Percentiles rank a stretch among this genome's conserved stretches.
These are phyloP conservation scores for Bombus sylvicola DNA, from an alignment of 1,140 invertebrate species.

Conservation along the genomic window DNA sequence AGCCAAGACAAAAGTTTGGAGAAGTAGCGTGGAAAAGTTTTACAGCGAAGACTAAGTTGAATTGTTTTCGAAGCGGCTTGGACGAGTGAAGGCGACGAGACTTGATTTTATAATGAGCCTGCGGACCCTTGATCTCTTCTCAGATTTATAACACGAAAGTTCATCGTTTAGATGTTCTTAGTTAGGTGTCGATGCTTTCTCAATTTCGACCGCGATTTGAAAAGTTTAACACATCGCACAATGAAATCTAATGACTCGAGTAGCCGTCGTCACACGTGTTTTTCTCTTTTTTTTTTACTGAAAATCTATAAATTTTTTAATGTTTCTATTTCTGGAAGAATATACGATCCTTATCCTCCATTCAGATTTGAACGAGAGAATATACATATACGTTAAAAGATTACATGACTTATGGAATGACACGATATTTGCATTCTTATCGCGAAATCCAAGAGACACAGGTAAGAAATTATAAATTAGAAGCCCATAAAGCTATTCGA, in stretches of 20 bases:
- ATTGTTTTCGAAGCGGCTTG: slow-evolving; percentile 14
- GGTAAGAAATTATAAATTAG: no score
- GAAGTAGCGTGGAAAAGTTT: neutral
- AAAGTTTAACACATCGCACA: neutral
- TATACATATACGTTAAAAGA: no score
- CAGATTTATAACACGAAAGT: neutral
- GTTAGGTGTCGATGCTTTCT: neutral
- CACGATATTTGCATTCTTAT: no score
- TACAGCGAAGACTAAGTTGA: slow-evolving; percentile 2
- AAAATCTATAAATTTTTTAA: neutral
- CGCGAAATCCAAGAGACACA: no score
- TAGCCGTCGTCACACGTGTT: fast-evolving
- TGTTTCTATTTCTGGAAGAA: neutral
- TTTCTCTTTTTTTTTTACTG: neutral
- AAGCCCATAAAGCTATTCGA: no score
- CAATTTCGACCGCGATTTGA: neutral
- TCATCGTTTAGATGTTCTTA: neutral
- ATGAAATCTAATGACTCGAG: neutral
- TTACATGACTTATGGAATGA: no score
- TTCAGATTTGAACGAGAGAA: neutral
- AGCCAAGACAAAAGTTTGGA: neutral
- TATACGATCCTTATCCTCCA: neutral
- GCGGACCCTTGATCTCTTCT: neutral
- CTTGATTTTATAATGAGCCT: slow-evolving; percentile 20
- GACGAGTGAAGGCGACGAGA: neutral